Evolutionary conservation across 2,113 vertebrate genomes (phyloP).

Genomic region (Anhinga anhinga): DNA sequence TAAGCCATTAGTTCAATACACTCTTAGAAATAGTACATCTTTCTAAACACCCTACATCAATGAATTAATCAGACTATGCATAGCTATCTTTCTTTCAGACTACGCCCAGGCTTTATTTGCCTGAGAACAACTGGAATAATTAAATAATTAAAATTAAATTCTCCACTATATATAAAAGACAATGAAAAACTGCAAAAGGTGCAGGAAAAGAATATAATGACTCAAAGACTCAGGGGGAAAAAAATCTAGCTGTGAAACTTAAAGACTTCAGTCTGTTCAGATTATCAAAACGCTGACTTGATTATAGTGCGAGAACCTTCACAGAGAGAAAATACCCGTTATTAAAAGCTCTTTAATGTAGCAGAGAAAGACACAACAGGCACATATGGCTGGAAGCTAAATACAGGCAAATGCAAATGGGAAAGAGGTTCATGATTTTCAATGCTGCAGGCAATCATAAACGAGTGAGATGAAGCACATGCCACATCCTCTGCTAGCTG

Average conservation of each 20-base stretch:
- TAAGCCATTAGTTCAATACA: not conserved
- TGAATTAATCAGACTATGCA: rapidly evolving
- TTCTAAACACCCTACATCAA: not conserved
- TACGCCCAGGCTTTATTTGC: not conserved
- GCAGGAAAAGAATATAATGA: not conserved
- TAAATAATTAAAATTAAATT: not conserved
- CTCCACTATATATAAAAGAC: not conserved
- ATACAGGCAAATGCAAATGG: not conserved
- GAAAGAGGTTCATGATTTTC: not conserved
- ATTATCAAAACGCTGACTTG: conserved; percentile 23
- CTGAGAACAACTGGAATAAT: not conserved
- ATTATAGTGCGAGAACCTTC: conserved; percentile 26
- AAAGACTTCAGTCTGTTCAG: conserved; percentile 29
- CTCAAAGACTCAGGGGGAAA: not conserved
- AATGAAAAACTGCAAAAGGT: not conserved
- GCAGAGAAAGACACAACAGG: conserved; percentile 19
- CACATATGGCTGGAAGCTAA: conserved; percentile 27
- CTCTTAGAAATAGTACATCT: not conserved
- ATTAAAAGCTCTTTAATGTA: conserved; percentile 39
- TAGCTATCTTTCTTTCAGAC: not conserved
- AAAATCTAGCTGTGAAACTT: conserved; percentile 10
- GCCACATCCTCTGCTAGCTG: not conserved
- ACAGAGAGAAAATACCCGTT: conserved; percentile 25
- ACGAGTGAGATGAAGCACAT: not conserved
- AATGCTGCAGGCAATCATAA: not conserved